A percentile compares a stretch with the other conserved stretches of the same genome.
phyloP scores from a whole-genome alignment of 2,888 invertebrate genomes.

The Liposcelis brunnea region DNA sequence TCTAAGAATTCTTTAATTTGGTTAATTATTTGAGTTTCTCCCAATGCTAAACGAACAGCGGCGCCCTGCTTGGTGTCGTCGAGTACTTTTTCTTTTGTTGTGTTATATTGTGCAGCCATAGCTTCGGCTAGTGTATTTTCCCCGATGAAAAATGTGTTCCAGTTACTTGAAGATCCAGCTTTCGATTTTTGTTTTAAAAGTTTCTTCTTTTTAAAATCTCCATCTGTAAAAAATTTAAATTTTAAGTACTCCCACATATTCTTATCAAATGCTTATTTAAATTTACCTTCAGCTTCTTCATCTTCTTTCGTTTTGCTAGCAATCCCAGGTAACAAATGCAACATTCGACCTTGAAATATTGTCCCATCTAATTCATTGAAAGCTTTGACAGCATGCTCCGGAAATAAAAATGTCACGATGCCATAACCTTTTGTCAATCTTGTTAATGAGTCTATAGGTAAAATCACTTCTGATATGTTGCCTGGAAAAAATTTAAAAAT shows the following conservation, averaged over 20 bases:
- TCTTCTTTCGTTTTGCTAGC: constrained; percentile 39
- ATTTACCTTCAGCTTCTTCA: constrained; percentile 27
- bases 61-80: constrained; percentile 43
- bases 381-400: constrained; percentile 86
- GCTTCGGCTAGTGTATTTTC: constrained; percentile 85
- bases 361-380: constrained; percentile 80
- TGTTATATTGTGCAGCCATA: constrained; percentile 65
- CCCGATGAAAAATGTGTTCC: constrained; percentile 92
- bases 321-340: constrained; percentile 83
- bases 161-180: constrained; percentile 70
- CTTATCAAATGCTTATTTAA: too few relatives aligned
- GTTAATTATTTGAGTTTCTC: constrained; percentile 87
- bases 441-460: constrained; percentile 70
- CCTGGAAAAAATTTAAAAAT: constrained; percentile 34
- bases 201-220: constrained; percentile 55
- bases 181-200: constrained; percentile 52
- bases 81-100: constrained; percentile 62
- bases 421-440: constrained; percentile 78
- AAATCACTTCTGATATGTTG: constrained; percentile 65
- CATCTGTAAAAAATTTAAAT: not conserved
- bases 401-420: constrained; percentile 78
- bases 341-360: constrained; percentile 74
- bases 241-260: not conserved
- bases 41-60: constrained; percentile 85
- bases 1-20: constrained; percentile 78